Evolutionary conservation across 2,113 vertebrate genomes (phyloP), one percentile per base, ranked within the genome.

Genomic region (Prolemur simus): DNA sequence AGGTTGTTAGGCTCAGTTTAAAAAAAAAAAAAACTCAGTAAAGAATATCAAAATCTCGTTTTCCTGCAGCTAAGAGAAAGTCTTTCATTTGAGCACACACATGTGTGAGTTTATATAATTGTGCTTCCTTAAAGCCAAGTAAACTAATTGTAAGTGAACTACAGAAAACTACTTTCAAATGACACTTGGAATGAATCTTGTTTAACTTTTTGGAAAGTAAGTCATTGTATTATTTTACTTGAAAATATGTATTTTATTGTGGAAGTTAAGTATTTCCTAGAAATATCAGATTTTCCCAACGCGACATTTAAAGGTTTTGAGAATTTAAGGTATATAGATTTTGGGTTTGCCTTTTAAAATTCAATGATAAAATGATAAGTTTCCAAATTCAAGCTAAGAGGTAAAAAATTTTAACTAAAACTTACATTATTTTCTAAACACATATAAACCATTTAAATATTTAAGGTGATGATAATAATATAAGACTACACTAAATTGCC

Each of bases 341-440:
- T 37, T 74, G 20, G 45, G 11, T 85, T 94, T 95, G 15, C 5
- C 8, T 83, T 92, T 95, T 60, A 76, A 74, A 94, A 80, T 73
- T 6, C 45, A 91, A 39, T 68, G 56, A 52, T 58, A 71, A 91
- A 87, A 77, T 74, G 29, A 78, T 27, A 52, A 18, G 25, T 47
- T 87, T 83, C 18, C 58, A 92, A 87, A n/a, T 76, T 45, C n/a
- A 95, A 86, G 25, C 8, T 54, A 77, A 80, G 7, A 8, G 1
- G 39, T 52, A 71, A 71, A 77, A 64, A 66, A 20, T 23, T 68
- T 71, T 58, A 92, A 86, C 0, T 45, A 68, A 93, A 76, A 64
- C 12, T 66, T 39, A 49, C 6, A 83, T 77, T 81, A 6, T 25
- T 90, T 94, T 86, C n/a, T 69, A 76, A 97, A 90, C 64, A 92